Base-by-base conservation (phyloP, 2,797 vertebrate genomes). In the Harpagifer antarcticus region DNA sequence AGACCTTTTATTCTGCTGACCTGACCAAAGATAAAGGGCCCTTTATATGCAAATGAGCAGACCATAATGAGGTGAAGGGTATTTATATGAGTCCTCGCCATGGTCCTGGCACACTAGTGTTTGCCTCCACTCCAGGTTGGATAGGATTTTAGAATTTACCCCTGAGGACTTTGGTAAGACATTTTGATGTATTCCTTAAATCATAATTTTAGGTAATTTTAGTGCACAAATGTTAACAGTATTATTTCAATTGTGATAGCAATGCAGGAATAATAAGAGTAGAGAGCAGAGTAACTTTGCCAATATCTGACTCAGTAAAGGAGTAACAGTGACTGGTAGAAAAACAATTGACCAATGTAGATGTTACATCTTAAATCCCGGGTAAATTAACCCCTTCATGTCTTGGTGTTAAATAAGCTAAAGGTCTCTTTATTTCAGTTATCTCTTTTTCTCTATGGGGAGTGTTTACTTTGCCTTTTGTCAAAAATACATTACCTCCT, bases 41-140 rank as follows among this genome's bases (percentile, higher is more conserved):
- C 78, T 76, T 43, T 90, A 11, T 83, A 74, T 88, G 85, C 56
- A 80, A 86, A 89, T 84, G 0, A 62, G 50, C n/a, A 68, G 33
- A 65, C 53, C 11, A 37, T 63, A 45, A 5, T 4, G 19, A 40
- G 42, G 2, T 23, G 27, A 9, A 1, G n/a, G 67, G 7, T 44
- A 19, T 73, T 37, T 37, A 67, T 68, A 53, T 33, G 55, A 20
- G 56, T 23, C n/a, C n/a, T n/a, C n/a, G n/a, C n/a, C n/a, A n/a
- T n/a, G n/a, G n/a, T n/a, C 31, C 20, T 1, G 0, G 20, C 31
- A 17, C 59, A 60, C 16, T 23, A 19, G 13, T 74, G 19, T 70
- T 59, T 13, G 14, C 5, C 15, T 49, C 11, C 47, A 42, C 6
- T 62, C 23, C 55, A 3, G 19, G 19, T 17, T 64, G 10, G 12